phyloP scores from a whole-genome alignment of 1,140 invertebrate species.

The Tachypleus tridentatus region DNA sequence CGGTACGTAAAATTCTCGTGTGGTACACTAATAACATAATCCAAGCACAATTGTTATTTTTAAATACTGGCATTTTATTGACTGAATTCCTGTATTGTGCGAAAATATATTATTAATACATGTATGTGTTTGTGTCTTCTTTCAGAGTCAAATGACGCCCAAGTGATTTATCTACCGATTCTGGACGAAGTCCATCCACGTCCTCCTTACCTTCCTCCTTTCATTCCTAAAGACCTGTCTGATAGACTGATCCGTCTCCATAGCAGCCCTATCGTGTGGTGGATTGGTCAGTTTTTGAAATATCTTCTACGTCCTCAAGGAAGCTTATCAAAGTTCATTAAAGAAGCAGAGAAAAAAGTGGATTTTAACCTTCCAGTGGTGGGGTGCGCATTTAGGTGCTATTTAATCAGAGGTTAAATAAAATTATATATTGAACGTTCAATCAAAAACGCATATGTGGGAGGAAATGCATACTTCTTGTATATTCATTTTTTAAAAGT shows the following conservation, averaged over 20 bases:
- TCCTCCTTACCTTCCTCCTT: slow-evolving; percentile 78
- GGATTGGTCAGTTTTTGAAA: slow-evolving; percentile 88
- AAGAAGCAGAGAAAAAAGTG: neutral
- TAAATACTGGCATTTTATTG: neutral
- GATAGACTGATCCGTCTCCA: slow-evolving; percentile 49
- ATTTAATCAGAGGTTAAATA: too few species aligned
- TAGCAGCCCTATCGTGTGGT: slow-evolving; percentile 93
- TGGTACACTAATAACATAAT: too few species aligned
- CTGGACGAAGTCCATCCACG: slow-evolving; percentile 80
- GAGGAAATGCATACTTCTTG: too few species aligned
- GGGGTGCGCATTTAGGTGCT: slow-evolving; percentile 19
- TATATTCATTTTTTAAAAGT: too few species aligned
- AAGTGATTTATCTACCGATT: slow-evolving; percentile 66
- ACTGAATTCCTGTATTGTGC: slow-evolving; percentile 21
- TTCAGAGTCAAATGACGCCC: slow-evolving; percentile 41
- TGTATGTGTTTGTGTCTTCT: neutral
- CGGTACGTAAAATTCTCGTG: too few species aligned
- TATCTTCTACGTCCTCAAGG: slow-evolving; percentile 72
- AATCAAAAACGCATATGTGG: too few species aligned
- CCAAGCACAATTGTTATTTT: too few species aligned
- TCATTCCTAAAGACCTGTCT: slow-evolving; percentile 55
- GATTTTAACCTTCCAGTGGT: neutral
- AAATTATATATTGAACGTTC: too few species aligned
- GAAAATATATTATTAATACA: neutral
- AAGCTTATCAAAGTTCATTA: slow-evolving; percentile 41